Evolutionary conservation across 2,888 invertebrate genomes (phyloP), one percentile per base, ranked within the genome.

Genomic region (Cryptophagus acutangulus): DNA sequence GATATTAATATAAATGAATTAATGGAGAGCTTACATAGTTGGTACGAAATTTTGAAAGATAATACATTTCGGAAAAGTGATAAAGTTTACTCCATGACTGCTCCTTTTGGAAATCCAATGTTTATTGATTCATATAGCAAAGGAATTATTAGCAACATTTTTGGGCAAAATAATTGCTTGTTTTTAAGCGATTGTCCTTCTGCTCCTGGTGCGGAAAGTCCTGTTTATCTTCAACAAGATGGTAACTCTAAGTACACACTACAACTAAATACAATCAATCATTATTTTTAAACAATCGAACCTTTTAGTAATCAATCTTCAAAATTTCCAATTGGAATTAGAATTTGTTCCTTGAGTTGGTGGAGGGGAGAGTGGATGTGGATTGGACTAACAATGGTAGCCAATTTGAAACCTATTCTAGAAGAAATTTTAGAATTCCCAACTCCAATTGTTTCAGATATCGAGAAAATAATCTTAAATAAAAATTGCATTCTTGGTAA

Each of bases 291-390:
- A n/a, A n/a, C n/a, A n/a, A n/a, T n/a, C n/a, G n/a, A n/a, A n/a
- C n/a, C n/a, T n/a, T n/a, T n/a, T n/a, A n/a, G n/a, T n/a, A n/a
- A n/a, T n/a, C n/a, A n/a, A n/a, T n/a, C n/a, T n/a, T n/a, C n/a
- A n/a, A n/a, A n/a, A n/a, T n/a, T 31, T 1, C 54, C 75, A 25
- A 60, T 75, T 41, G 80, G 78, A 28, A 66, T 73, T 47, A 75
- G 79, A 49, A 71, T 79, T 30, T 76, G 76, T 54, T 71, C 76
- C 51, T 71, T 77, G 52, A 75, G 75, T 41, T 78, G 78, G 78
- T 79, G 77, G 70, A 71, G 75, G 17, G 77, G 77, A 5, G 80
- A 80, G 66, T 77, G 78, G 75, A n/a, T n/a, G n/a, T n/a, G n/a
- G n/a, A 75, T 79, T 45, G 78, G 79, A 37, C 74, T 78, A 46